These are phyloP conservation scores for Hestina assimilis DNA, from an alignment of 1,140 invertebrate genomes.

Conservation along the genomic window DNA sequence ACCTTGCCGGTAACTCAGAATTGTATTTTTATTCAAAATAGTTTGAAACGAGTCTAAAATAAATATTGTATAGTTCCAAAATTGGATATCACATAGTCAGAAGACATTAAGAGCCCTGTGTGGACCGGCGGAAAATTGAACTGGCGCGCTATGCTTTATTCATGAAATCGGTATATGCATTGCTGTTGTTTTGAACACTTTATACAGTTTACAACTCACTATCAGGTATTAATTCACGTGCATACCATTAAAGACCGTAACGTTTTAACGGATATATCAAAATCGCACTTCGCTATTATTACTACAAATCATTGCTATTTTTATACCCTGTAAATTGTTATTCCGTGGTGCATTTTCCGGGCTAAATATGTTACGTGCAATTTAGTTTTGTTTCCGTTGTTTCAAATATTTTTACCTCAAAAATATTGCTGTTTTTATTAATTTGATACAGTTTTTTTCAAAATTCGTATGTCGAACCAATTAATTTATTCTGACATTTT, in stretches of 20 bases:
- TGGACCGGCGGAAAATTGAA: constrained; percentile 42
- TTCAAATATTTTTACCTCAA: constrained; percentile 11
- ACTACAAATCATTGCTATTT: neutral
- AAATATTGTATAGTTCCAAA: constrained; percentile 26
- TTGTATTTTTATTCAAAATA: constrained; percentile 20
- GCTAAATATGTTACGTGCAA: constrained; percentile 14
- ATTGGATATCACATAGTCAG: constrained; percentile 37
- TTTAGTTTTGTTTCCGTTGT: constrained; percentile 12
- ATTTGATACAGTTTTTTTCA: neutral
- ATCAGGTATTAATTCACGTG: constrained; percentile 7
- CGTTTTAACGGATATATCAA: constrained; percentile 10
- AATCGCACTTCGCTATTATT: constrained; percentile 8
- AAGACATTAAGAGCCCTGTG: constrained; percentile 38
- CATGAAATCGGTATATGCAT: constrained; percentile 38
- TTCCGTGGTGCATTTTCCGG: constrained; percentile 11
- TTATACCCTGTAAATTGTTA: constrained; percentile 12
- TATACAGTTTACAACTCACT: constrained; percentile 24
- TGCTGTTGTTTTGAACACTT: constrained; percentile 29
- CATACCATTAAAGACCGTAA: constrained; percentile 12
- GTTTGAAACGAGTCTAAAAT: constrained; percentile 17
- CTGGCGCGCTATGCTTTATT: constrained; percentile 38
- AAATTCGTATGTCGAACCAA: neutral
- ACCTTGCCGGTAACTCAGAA: no score
- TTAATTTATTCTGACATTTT: no score
- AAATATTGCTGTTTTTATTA: neutral